Evolutionary conservation across 2,113 vertebrate genomes (phyloP).

Genomic region (Procavia capensis): DNA sequence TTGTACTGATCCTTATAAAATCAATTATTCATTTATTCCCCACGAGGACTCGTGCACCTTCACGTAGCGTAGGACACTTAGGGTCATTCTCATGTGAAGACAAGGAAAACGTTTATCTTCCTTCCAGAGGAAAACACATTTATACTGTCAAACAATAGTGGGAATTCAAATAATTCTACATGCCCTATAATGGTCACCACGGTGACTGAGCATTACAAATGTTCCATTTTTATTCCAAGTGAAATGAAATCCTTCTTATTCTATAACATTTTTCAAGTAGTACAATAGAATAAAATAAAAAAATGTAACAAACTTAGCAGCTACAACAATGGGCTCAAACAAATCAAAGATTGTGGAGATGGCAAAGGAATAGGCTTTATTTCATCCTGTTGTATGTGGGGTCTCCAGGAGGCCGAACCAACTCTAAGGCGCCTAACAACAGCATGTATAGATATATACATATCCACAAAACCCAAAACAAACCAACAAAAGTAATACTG

Average conservation of each 20-base stretch:
- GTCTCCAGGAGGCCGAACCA: no score
- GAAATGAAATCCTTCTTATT: neutral
- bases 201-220: neutral
- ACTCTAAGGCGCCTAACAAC: no score
- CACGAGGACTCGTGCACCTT: neutral
- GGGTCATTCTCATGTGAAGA: neutral
- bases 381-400: no score
- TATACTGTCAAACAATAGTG: neutral
- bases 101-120: neutral
- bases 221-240: neutral
- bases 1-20: no score
- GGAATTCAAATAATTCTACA: neutral
- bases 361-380: no score
- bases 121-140: neutral
- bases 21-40: neutral
- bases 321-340: no score
- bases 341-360: no score
- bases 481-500: no score
- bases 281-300: slow-evolving; percentile 11
- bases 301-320: neutral
- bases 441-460: no score
- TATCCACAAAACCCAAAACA: no score
- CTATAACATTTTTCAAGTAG: neutral
- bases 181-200: neutral
- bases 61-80: neutral